Conservation (phyloP, 2,797 vertebrate genomes). For the Bradypodion ventrale region DNA sequence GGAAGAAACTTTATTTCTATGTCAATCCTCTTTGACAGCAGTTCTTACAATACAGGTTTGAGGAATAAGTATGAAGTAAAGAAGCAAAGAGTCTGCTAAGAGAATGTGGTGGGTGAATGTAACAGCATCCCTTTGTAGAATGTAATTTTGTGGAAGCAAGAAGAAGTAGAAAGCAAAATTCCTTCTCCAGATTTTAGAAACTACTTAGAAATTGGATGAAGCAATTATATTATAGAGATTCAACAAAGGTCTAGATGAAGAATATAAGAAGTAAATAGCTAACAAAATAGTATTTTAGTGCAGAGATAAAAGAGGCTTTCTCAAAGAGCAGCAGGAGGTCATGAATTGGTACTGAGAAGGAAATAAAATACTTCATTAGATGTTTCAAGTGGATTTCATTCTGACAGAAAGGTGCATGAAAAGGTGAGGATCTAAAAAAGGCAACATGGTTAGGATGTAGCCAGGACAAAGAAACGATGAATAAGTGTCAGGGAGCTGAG, state of each 20-base stretch:
- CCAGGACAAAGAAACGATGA: not conserved
- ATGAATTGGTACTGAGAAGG: not conserved
- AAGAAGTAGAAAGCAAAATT: not conserved
- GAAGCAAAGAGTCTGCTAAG: too few relatives aligned
- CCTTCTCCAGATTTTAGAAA: not conserved
- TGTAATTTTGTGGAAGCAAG: not conserved
- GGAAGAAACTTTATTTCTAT: not conserved
- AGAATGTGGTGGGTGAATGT: too few relatives aligned
- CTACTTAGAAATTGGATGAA: not conserved
- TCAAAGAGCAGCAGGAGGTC: not conserved
- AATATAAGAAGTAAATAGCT: not conserved
- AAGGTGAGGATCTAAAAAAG: not conserved
- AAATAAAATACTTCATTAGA: too few relatives aligned
- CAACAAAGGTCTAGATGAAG: not conserved
- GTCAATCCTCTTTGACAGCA: not conserved
- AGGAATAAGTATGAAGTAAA: too few relatives aligned
- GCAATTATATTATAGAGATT: not conserved
- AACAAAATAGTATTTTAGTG: not conserved
- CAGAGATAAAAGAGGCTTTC: not conserved
- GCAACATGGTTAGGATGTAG: not conserved
- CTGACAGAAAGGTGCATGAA: not conserved
- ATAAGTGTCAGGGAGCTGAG: not conserved
- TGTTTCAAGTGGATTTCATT: not conserved
- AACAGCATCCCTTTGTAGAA: not conserved
- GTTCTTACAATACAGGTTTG: too few relatives aligned